phyloP scores from a whole-genome alignment of 2,113 vertebrate genomes.

The Euleptes europaea region DNA sequence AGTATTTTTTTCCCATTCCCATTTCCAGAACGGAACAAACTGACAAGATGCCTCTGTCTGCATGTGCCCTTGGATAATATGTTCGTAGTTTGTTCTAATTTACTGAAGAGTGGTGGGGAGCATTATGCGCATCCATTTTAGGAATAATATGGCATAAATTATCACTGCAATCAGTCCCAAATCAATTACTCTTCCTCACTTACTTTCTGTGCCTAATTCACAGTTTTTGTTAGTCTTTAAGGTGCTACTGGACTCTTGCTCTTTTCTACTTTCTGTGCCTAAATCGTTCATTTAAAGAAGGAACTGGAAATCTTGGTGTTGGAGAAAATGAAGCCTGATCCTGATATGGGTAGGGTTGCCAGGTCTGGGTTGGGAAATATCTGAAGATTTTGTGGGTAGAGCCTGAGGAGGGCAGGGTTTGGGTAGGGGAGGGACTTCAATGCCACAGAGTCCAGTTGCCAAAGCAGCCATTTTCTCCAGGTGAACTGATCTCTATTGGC shows the following conservation, averaged over 20 bases:
- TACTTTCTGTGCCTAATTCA: no score
- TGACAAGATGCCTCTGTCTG: conserved; percentile 42
- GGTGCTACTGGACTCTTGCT: no score
- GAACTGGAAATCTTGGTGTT: conserved; percentile 24
- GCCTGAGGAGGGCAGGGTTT: no score
- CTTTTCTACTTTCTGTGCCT: neutral
- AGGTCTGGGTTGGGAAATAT: no score
- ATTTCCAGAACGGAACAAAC: conserved; percentile 7
- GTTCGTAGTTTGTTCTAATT: conserved; percentile 47
- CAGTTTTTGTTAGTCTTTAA: no score
- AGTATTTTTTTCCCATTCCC: neutral
- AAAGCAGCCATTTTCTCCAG: no score
- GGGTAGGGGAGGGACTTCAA: no score
- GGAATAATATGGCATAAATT: conserved; percentile 42
- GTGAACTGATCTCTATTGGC: no score
- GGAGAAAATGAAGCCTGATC: conserved; percentile 9
- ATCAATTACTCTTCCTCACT: conserved; percentile 50
- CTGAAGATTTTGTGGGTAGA: no score
- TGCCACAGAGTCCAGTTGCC: no score
- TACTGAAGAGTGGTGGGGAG: conserved; percentile 25
- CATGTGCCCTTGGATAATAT: conserved; percentile 37
- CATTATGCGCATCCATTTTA: conserved; percentile 46
- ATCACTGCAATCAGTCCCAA: conserved; percentile 46
- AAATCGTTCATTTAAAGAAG: conserved; percentile 39
- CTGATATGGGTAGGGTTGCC: no score